Conservation (phyloP, 2,888 invertebrate species). For the Limulus polyphemus region DNA sequence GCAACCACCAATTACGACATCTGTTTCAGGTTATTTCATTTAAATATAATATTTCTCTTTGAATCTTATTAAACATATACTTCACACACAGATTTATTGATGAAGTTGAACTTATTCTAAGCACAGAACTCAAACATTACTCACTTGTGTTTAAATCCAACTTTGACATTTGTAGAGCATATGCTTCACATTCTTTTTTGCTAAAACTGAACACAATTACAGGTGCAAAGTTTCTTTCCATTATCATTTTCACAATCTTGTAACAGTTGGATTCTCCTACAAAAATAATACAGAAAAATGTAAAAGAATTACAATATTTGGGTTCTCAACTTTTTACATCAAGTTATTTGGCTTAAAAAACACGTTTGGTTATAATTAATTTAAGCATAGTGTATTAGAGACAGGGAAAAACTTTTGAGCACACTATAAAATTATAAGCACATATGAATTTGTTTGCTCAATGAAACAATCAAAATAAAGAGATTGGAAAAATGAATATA, state of each 20-base stretch:
- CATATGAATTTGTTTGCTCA: too few relatives aligned
- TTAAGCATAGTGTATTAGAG: too few relatives aligned
- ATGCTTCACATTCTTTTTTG: conserved; percentile 94
- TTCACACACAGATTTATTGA: conserved; percentile 1
- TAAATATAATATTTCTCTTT: too few relatives aligned
- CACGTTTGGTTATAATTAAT: neutral
- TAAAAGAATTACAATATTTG: neutral
- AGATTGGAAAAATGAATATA: too few relatives aligned
- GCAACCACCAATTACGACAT: too few relatives aligned
- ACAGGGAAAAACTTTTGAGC: too few relatives aligned
- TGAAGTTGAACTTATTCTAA: conserved; percentile 1
- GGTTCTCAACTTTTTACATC: neutral
- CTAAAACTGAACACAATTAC: conserved; percentile 99
- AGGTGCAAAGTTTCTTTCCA: conserved; percentile 94
- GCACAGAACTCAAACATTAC: conserved; percentile 5
- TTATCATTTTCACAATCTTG: conserved; percentile 97
- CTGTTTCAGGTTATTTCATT: too few relatives aligned
- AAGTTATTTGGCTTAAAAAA: neutral
- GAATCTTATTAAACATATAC: too few relatives aligned
- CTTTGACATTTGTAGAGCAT: conserved; percentile 92
- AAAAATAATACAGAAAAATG: conserved; percentile 3
- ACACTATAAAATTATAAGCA: too few relatives aligned
- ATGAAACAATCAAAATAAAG: too few relatives aligned
- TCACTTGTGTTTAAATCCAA: conserved; percentile 84
- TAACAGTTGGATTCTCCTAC: conserved; percentile 63